Evolutionary conservation across 2,888 invertebrate genomes (phyloP).

Genomic region (Kuschelorhynchus macadamiae): DNA sequence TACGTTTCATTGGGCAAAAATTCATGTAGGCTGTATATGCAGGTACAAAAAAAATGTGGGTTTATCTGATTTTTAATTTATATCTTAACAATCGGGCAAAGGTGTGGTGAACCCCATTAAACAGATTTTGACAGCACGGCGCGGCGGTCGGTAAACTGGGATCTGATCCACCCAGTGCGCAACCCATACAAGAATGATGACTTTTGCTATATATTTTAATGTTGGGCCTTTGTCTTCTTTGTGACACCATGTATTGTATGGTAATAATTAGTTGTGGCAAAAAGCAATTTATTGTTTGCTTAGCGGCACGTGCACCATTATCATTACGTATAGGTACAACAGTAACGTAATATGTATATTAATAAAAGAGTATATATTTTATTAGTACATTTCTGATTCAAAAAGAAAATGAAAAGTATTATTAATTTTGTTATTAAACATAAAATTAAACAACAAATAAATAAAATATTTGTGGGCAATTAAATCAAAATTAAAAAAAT

Average conservation of each 20-base stretch:
- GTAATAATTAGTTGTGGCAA: conserved; percentile 20
- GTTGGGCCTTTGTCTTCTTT: conserved; percentile 27
- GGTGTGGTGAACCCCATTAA: conserved; percentile 48
- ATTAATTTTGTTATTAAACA: too few relatives aligned
- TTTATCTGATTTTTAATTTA: conserved; percentile 49
- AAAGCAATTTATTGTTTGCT: not conserved
- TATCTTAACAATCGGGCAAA: conserved; percentile 39
- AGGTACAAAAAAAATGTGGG: conserved; percentile 30
- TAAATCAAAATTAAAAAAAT: too few relatives aligned
- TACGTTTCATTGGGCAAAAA: not conserved
- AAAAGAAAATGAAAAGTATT: too few relatives aligned
- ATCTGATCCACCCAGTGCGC: conserved; percentile 40
- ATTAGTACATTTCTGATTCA: too few relatives aligned
- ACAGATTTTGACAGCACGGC: conserved; percentile 44
- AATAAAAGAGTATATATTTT: too few relatives aligned
- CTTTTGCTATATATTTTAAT: conserved; percentile 24
- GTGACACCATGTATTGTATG: conserved; percentile 38
- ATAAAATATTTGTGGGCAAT: too few relatives aligned
- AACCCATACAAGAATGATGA: conserved; percentile 36
- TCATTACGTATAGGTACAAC: not conserved
- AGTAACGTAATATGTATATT: too few relatives aligned
- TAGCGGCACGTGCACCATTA: not conserved
- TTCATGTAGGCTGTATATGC: too few relatives aligned
- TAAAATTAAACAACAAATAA: too few relatives aligned
- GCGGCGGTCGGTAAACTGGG: conserved; percentile 32